These are phyloP conservation scores for Rhabdomys pumilio DNA, from an alignment of 2,797 vertebrate species.

Conservation along the genomic window DNA sequence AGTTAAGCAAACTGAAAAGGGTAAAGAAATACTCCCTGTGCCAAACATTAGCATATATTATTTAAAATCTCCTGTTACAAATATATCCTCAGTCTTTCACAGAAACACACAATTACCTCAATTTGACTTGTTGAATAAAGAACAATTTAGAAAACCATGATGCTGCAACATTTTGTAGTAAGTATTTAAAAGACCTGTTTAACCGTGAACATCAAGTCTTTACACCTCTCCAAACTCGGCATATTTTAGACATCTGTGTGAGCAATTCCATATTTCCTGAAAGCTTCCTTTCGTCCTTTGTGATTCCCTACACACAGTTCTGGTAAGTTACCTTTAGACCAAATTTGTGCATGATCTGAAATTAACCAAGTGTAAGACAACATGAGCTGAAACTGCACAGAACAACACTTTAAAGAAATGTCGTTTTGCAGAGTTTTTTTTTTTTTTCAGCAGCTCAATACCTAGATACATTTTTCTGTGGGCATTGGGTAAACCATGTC, in stretches of 20 bases:
- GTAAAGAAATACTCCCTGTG: not conserved
- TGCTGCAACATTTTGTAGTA: constrained; percentile 35
- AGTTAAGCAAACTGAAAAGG: constrained; percentile 55
- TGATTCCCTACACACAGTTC: constrained; percentile 14
- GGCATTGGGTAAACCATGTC: constrained; percentile 54
- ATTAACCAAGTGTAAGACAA: not conserved
- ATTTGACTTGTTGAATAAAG: constrained; percentile 48
- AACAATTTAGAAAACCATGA: constrained; percentile 50
- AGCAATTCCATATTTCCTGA: not conserved
- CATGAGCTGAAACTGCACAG: not conserved
- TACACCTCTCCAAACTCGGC: constrained; percentile 9
- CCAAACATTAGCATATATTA: constrained; percentile 10
- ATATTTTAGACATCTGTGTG: constrained; percentile 54
- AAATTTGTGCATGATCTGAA: constrained; percentile 40
- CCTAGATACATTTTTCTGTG: constrained; percentile 44
- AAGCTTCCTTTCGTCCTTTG: not conserved
- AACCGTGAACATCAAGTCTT: constrained; percentile 42
- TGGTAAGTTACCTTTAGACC: constrained; percentile 2
- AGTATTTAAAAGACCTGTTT: constrained; percentile 42
- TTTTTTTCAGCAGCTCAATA: constrained; percentile 54
- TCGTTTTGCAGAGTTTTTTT: constrained; percentile 36
- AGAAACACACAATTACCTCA: constrained; percentile 60
- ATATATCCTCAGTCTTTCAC: not conserved
- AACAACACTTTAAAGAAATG: constrained; percentile 60
- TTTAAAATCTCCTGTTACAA: constrained; percentile 44